Evolutionary conservation across 2,888 invertebrate species (phyloP), one percentile per base, ranked within the genome.

Genomic region (Argynnis bischoffii): DNA sequence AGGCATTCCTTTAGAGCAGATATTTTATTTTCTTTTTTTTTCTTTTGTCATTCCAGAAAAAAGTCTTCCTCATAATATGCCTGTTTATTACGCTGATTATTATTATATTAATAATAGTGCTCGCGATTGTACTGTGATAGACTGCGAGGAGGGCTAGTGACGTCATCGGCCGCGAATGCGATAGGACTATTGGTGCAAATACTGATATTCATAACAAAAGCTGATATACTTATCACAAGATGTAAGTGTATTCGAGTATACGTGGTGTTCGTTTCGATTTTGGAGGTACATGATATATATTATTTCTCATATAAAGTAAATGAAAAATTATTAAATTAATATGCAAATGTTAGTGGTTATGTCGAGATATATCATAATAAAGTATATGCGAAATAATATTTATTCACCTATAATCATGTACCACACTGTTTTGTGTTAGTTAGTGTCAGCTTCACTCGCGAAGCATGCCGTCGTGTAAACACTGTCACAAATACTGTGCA

Each of bases 11-110:
- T 56, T 41, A 66, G 63, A 41, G 65, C 72, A 70, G 71, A 61
- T 53, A 71, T 86, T 91, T 90, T 89, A 89, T 90, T 93, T 92
- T 84, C 78, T 88, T 89, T 89, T 90, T 92, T 90, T 59, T 59
- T 48, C 48, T 85, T 93, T 93, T 95, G 86, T 93, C 91, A 93
- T 96, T 95, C 87, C 96, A 97, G 96, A 97, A 96, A 96, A 95
- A 96, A 95, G 95, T 97, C 95, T 95, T 96, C 95, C 96, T 96
- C 94, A 94, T 96, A 92, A 95, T 96, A 94, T 96, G 97, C 95
- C 94, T 96, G 93, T 93, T 95, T 88, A 93, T 96, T 91, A 94
- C 95, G 91, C 92, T 95, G 95, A 93, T 95, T 61, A 48, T 66
- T 66, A 61, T 66, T 93, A 95, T 96, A 93, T 94, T 96, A 93